Evolutionary conservation across 2,113 vertebrate species (phyloP), one percentile per base, ranked within the genome.

Genomic region (Pungitius pungitius): DNA sequence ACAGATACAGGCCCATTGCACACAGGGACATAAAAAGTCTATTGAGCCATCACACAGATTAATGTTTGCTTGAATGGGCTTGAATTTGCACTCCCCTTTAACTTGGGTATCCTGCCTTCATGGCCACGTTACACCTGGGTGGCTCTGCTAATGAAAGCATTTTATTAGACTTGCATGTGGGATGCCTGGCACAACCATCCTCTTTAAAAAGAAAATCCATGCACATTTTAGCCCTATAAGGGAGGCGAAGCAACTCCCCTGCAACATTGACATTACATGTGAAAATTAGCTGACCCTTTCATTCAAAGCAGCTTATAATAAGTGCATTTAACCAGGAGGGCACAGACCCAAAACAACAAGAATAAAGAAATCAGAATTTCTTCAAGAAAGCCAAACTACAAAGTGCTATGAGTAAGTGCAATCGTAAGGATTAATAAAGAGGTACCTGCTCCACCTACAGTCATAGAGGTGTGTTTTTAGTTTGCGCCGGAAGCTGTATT

Each of bases 101-200:
- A 75, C 87, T 84, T 68, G 76, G 83, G 80, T 88, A 86, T 88
- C 82, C 79, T 84, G 82, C 85, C 80, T 81, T 67, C 66, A 27
- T 84, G 80, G 75, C 70, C 78, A 78, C 24, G 88, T 93, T 92
- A 89, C 93, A 94, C 91, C 92, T 92, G 92, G 85, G 73, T 93
- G 87, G 73, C 55, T 92, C 80, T 72, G 83, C 88, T 93, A 93
- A 94, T 93, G 86, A 89, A 90, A 90, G 84, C 87, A 88, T 92
- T 92, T 92, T 83, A 88, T 92, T 89, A 82, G 72, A 83, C 75
- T 75, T 73, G 33, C 84, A 87, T 78, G 70, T 85, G 80, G 74
- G 57, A 77, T 55, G 64, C 76, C 65, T 75, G 83, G 69, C 79
- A 80, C 75, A 43, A 80, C 72, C 47, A 30, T 85, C 68, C 33